Base-by-base conservation (phyloP, 2,888 invertebrate species). In the Apodemia duryi region DNA sequence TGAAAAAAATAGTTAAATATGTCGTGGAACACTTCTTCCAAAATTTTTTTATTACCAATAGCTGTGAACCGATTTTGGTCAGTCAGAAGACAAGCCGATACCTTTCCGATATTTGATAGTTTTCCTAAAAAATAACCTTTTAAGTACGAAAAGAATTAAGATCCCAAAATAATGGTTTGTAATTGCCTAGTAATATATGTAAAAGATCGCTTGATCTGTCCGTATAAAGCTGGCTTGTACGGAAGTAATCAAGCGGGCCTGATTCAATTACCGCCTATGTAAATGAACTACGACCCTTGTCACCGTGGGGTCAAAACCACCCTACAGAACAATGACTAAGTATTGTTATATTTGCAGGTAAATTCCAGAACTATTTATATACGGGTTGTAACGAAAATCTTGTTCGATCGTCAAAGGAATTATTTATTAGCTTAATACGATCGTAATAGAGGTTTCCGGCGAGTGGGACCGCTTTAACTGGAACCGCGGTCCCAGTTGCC, bases 191-290 rank as follows among this genome's bases (percentile, higher is more conserved):
- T 29, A 64, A 64, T 64, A 43, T 64, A 64, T 60, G 46, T 60
- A 63, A 29, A 64, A 21, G 43, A 49, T 49, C 52, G 46, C 38
- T 49, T 13, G 51, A 29, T 13, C 63, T 35, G 46, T 13, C 51
- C 51, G 52, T 51, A 65, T 52, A 38, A 35, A 35, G 61, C n/a
- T 61, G 51, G 28, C 61, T 51, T 61, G 65, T 61, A 54, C 61
- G 63, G 38, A 61, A 63, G 57, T 64, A 67, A 67, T 67, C 67
- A 65, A 67, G 57, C 51, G 67, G 29, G 61, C 65, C 52, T 69
- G 66, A 60, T 64, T 65, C 62, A 65, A 70, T 65, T 66, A 68
- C 62, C 35, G 57, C 49, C 63, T 69, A 70, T 66, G 70, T 66
- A 67, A 67, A 69, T 66, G 66, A 65, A 54, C 64, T 52, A 32